These are phyloP conservation scores for Pollenia labialis DNA, from an alignment of 2,888 invertebrate species.

Conservation along the genomic window DNA sequence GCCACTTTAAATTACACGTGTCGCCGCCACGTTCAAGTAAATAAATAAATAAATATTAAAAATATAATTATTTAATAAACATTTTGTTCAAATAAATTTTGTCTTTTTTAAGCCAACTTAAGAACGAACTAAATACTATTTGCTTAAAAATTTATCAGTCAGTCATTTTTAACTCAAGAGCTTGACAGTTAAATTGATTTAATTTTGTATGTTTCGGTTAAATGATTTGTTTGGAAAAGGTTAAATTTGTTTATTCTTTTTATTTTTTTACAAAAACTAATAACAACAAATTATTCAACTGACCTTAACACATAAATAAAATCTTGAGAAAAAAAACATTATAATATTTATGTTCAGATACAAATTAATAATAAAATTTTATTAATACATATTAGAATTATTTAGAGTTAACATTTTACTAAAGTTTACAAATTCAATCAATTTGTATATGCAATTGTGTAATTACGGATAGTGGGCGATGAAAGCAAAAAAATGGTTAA, in stretches of 20 bases:
- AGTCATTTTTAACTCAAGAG: slow-evolving; percentile 37
- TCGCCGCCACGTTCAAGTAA: slow-evolving; percentile 13
- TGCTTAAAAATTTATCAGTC: slow-evolving; percentile 29
- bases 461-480: background rate
- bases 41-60: slow-evolving; percentile 48
- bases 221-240: slow-evolving; percentile 23
- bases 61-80: slow-evolving; percentile 30
- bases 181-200: slow-evolving; percentile 49
- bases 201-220: slow-evolving; percentile 7
- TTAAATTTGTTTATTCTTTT: slow-evolving; percentile 37
- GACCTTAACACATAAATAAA: slow-evolving; percentile 68
- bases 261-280: slow-evolving; percentile 27
- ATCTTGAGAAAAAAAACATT: slow-evolving; percentile 36
- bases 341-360: slow-evolving; percentile 27
- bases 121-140: background rate
- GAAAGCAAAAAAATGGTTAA: background rate
- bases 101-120: background rate
- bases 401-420: slow-evolving; percentile 58
- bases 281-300: slow-evolving; percentile 63
- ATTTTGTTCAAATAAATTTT: background rate
- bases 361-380: slow-evolving; percentile 62
- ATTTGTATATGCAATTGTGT: slow-evolving; percentile 4
- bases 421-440: slow-evolving; percentile 54
- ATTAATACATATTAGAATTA: slow-evolving; percentile 62
- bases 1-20: slow-evolving; percentile 56